Conservation (phyloP, 2,797 vertebrate genomes). For the Etheostoma perlongum region DNA sequence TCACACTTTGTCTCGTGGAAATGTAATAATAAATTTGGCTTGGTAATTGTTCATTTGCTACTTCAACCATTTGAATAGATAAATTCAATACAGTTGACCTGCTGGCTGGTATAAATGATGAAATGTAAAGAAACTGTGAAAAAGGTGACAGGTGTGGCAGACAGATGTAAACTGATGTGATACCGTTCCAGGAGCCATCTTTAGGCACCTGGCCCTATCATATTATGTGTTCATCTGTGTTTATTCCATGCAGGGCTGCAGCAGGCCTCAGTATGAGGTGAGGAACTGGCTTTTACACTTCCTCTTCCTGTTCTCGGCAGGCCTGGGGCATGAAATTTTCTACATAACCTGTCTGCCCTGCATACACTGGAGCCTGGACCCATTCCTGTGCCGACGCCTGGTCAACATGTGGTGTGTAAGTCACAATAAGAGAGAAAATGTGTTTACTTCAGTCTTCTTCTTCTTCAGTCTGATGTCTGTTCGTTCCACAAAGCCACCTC, state of each 20-base stretch:
- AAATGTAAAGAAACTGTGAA: not conserved
- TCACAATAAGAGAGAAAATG: conserved; percentile 41
- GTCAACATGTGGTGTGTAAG: conserved; percentile 95
- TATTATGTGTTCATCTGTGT: not conserved
- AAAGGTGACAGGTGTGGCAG: not conserved
- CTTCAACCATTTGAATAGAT: not conserved
- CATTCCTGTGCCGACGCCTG: conserved; percentile 91
- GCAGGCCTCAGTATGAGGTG: conserved; percentile 85
- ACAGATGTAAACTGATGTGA: not conserved
- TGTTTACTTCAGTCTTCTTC: not conserved
- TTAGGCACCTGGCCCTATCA: not conserved
- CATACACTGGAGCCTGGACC: conserved; percentile 94
- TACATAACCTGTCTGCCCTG: conserved; percentile 96
- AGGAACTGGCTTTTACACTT: conserved; percentile 91
- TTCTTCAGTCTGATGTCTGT: conserved; percentile 17
- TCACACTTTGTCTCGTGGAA: not conserved
- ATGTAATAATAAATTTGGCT: too few species aligned
- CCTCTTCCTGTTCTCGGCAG: conserved; percentile 91
- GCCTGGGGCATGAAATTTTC: conserved; percentile 93
- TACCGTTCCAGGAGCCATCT: not conserved
- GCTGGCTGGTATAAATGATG: not conserved
- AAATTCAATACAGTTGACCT: not conserved
- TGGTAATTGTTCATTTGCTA: not conserved
- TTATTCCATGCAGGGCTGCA: conserved; percentile 39
- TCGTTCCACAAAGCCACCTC: conserved; percentile 62